Base-by-base conservation (phyloP, 2,888 invertebrate species). In the Hypomecis punctinalis region DNA sequence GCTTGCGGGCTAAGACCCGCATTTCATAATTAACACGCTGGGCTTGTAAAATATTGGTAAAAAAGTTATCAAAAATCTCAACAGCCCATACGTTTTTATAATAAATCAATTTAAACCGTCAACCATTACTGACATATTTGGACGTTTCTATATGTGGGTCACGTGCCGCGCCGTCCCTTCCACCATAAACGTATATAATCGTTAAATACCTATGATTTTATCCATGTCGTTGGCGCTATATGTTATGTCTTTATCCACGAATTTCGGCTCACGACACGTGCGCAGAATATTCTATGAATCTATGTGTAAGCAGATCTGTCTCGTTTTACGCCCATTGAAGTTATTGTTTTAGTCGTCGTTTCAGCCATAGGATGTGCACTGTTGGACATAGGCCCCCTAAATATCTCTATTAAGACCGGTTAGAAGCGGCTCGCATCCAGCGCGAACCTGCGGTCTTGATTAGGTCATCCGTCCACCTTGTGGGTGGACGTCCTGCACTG, bases 61-160 rank as follows among this genome's bases (percentile, higher is more conserved):
- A 23, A 23, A 23, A 23, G 23, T 23, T 23, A 23, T 3, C 23
- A 23, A 23, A 23, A 48, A 59, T 58, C 35, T 49, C 33, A 53
- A 59, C 65, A 63, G 51, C 68, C 63, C 70, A 48, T 67, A 69
- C 66, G 47, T 10, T 52, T 62, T 70, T 60, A 48, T 66, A 72
- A 70, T 68, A 47, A n/a, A 49, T 71, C 57, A 49, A 68, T 66
- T 67, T 66, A 39, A 65, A 58, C 59, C 55, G 56, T 66, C 65
- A 66, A 61, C 13, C 55, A 53, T 61, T 47, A 54, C 57, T 36
- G 71, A 68, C 63, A 68, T 76, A 79, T 75, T 66, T 35, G 47
- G 23, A 9, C 47, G 57, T 58, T 64, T 66, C 67, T 75, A 69
- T 72, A 82, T 83, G 81, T 79, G 82, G 81, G 82, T 82, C 82